phyloP scores from a whole-genome alignment of 30 jellyfish, hydroid and myxozoan species.

The Catostylus mosaicus region DNA sequence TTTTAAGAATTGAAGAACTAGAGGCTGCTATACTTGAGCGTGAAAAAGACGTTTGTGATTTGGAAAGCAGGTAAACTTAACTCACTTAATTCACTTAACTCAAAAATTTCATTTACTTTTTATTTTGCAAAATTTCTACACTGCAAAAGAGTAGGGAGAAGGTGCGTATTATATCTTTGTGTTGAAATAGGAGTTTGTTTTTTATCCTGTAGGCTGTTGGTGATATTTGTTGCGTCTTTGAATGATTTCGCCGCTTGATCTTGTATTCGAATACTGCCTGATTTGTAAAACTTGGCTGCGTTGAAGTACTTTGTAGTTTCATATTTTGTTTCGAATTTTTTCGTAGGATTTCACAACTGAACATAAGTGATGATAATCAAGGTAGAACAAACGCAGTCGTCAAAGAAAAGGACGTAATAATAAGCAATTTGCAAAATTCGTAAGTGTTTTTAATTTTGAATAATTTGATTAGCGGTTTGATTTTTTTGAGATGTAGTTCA shows the following conservation, averaged over 20 bases:
- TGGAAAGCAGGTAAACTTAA: slow-evolving; percentile 69
- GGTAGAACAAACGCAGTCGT: slow-evolving; percentile 49
- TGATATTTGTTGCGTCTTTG: too few relatives aligned
- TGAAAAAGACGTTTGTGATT: slow-evolving; percentile 66
- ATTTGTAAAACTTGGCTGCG: too few relatives aligned
- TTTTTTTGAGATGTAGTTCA: too few relatives aligned
- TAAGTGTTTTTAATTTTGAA: slow-evolving; percentile 14
- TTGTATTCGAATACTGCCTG: too few relatives aligned
- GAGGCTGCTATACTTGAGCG: slow-evolving; percentile 60
- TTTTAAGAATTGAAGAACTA: slow-evolving; percentile 61
- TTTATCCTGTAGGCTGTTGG: too few relatives aligned
- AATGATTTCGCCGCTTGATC: too few relatives aligned
- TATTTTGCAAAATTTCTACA: neutral
- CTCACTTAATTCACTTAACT: too few relatives aligned
- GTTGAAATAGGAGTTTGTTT: too few relatives aligned
- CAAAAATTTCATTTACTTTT: neutral
- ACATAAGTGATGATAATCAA: slow-evolving; percentile 56
- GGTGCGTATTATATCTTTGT: too few relatives aligned
- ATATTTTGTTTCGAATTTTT: neutral
- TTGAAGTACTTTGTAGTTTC: too few relatives aligned
- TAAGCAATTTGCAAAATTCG: slow-evolving; percentile 69
- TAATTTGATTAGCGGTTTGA: neutral
- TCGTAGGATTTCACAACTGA: slow-evolving; percentile 52
- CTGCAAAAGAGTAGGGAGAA: too few relatives aligned
- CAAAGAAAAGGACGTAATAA: slow-evolving; percentile 65